phyloP scores from a whole-genome alignment of 2,888 invertebrate genomes.

The Latheticus oryzae region DNA sequence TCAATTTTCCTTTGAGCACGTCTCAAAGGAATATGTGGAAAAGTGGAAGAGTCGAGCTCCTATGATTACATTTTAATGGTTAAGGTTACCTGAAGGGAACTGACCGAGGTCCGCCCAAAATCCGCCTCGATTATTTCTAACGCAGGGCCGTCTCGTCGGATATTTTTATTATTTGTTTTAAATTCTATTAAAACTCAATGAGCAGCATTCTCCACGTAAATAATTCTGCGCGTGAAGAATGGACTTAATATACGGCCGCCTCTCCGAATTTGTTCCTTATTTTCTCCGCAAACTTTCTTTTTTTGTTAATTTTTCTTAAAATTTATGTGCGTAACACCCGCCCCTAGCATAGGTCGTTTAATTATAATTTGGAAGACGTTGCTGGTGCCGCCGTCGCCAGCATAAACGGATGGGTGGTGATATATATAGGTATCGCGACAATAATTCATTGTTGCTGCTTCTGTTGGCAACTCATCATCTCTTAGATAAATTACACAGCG shows the following conservation, averaged over 20 bases:
- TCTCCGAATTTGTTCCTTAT: too few species aligned
- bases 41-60: conserved; percentile 33
- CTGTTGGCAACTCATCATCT: conserved; percentile 38
- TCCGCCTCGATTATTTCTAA: conserved; percentile 22
- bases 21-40: conserved; percentile 38
- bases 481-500: conserved; percentile 33
- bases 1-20: conserved; percentile 39
- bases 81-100: conserved; percentile 25
- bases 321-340: too few species aligned
- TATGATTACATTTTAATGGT: conserved; percentile 37
- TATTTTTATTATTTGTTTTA: too few species aligned
- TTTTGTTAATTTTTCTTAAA: too few species aligned
- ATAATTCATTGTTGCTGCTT: conserved; percentile 36
- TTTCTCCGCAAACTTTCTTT: too few species aligned
- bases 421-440: conserved; percentile 29
- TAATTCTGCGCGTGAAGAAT: too few species aligned
- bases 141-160: too few species aligned
- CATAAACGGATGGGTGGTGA: conserved; percentile 25
- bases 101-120: conserved; percentile 10
- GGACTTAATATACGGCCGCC: too few species aligned
- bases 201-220: too few species aligned
- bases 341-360: conserved; percentile 7
- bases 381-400: conserved; percentile 5
- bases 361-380: conserved; percentile 21
- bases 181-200: too few species aligned